phyloP scores from a whole-genome alignment of 2,797 vertebrate genomes.

The Catharus ustulatus region DNA sequence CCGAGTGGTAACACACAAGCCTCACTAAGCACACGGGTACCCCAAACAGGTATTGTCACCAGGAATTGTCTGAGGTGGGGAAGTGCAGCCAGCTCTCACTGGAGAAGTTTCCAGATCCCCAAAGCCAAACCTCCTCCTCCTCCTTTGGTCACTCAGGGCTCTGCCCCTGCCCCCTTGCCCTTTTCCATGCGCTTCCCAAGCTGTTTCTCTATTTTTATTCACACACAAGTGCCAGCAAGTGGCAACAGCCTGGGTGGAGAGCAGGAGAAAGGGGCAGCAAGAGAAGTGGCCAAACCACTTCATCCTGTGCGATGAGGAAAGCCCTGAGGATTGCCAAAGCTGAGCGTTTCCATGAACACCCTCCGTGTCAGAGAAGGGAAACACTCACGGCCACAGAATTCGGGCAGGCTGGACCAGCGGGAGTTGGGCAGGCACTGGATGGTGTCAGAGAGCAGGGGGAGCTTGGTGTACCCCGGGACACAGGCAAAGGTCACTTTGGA shows the following conservation, averaged over 20 bases:
- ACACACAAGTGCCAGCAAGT: accelerated
- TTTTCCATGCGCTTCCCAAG: neutral
- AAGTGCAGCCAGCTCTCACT: neutral
- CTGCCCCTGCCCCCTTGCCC: neutral
- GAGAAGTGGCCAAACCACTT: neutral
- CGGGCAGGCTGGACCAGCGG: neutral
- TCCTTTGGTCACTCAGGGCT: neutral
- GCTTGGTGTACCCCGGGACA: accelerated
- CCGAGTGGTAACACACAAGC: accelerated
- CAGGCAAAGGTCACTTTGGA: neutral
- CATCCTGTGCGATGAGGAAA: neutral
- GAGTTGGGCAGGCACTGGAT: neutral
- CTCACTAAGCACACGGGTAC: accelerated
- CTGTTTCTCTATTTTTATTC: accelerated
- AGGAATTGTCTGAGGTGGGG: neutral
- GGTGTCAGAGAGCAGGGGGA: neutral
- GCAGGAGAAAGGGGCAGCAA: neutral
- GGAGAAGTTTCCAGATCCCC: neutral
- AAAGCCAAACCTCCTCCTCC: neutral
- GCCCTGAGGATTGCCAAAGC: neutral
- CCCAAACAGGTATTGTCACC: neutral
- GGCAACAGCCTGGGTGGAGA: accelerated
- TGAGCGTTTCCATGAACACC: accelerated
- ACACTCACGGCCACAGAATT: conserved; percentile 14
- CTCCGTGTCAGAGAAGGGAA: accelerated